Base-by-base conservation (phyloP, 1,140 invertebrate genomes). In the Grapholita molesta region DNA sequence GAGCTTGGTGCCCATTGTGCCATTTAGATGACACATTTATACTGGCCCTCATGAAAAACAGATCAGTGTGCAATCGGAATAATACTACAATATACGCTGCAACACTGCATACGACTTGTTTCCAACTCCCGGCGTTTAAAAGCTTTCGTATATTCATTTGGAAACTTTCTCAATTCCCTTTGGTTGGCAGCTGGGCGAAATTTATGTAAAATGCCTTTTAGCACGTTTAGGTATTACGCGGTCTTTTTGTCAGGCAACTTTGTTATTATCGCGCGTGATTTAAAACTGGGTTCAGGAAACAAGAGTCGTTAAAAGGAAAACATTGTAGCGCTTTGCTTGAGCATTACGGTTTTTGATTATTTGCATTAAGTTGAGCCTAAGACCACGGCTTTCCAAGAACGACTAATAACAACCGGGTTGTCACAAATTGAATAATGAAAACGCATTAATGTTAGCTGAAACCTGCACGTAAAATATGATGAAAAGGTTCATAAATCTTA, bases 101-200 rank as follows among this genome's bases (percentile, higher is more conserved):
- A 57, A 28, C 15, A 64, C 32, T 32, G 57, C 66, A 61, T 48
- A 67, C 42, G 66, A 67, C 67, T 71, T 33, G 57, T 65, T 69
- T 30, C 18, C 23, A 12, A 52, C 28, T 35, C n/a, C 52, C 53
- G 70, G 69, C 72, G 67, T 73, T 82, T 76, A 77, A 82, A 80
- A 80, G 75, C 75, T 79, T 73, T 75, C 74, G 74, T 71, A 78
- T 82, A 85, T 87, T 85, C 80, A 80, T 85, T 83, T 57, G 52
- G 64, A 80, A 87, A 83, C 73, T 84, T 87, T 82, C 69, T 72
- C 79, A 84, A 84, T 81, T 78, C 77, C 77, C 75, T 78, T 76
- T 74, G 70, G 77, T 79, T 78, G 71, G 67, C 70, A 71, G 64
- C 71, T 66, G 68, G 57, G 74, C 64, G 71, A 77, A 79, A 80